These are phyloP conservation scores for Danio choprae DNA, from an alignment of 2,797 vertebrate genomes.

Conservation along the genomic window DNA sequence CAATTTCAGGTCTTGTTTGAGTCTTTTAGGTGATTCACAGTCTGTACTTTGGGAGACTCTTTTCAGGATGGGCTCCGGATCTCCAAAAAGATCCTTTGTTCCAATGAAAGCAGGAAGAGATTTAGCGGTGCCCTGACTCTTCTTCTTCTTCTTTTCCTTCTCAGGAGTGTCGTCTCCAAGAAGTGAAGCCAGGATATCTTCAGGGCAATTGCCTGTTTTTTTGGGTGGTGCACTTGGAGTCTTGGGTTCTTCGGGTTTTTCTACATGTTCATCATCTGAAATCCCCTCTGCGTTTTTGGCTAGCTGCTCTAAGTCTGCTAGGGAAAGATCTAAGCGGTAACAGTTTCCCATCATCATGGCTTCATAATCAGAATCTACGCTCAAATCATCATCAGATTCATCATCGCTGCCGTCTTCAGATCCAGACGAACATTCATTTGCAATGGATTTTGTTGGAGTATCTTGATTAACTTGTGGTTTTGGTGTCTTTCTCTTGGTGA, in stretches of 20 bases:
- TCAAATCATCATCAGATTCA: constrained; percentile 46
- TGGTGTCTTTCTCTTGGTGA: constrained; percentile 76
- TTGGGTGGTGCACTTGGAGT: not conserved
- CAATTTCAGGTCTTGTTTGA: constrained; percentile 37
- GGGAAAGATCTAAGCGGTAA: constrained; percentile 78
- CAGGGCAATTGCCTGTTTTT: constrained; percentile 77
- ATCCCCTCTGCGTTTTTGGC: constrained; percentile 61
- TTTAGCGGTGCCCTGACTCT: constrained; percentile 57
- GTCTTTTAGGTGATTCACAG: constrained; percentile 59
- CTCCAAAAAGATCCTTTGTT: constrained; percentile 72
- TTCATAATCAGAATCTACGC: constrained; percentile 83
- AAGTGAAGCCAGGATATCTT: constrained; percentile 86
- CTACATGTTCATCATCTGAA: constrained; percentile 20
- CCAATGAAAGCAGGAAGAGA: constrained; percentile 86
- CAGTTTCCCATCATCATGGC: constrained; percentile 86
- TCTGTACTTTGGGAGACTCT: constrained; percentile 37
- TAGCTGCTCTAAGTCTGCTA: constrained; percentile 83
- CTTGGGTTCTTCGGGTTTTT: constrained; percentile 17
- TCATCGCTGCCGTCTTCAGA: not conserved
- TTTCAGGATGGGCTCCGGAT: constrained; percentile 42
- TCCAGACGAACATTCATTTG: not conserved
- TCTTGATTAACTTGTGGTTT: not conserved
- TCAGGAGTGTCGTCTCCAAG: constrained; percentile 74
- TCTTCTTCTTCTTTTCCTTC: constrained; percentile 61
- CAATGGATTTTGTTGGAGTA: not conserved